Base-by-base conservation (phyloP, 1,140 invertebrate species). In the Mesaphorura yosii region DNA sequence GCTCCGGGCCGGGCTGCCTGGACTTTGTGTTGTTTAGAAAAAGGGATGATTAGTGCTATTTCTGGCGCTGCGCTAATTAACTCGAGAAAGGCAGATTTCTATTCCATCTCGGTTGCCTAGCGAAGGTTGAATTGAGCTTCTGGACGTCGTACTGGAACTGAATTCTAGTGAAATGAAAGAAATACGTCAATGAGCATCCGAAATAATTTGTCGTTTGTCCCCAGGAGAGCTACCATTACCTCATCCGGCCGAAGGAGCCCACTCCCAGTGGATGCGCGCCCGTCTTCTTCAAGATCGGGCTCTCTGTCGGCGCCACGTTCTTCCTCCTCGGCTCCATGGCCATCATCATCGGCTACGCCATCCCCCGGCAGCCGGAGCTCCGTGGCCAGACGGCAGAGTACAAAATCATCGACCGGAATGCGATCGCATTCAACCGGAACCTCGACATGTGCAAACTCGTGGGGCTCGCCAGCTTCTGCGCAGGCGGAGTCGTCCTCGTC, bases 391-490 rank as follows among this genome's bases (percentile, higher is more conserved):
- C 69, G 17, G 67, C 69, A 23, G 67, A 73, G 48, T 63, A 73
- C 23, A 71, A 70, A 34, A 68, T 75, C 39, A 62, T 76, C 14
- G 74, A 76, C 65, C 64, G 67, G 15, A 63, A 59, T 39, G 73
- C 73, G 6, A 64, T 71, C 23, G 52, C 63, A 15, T 76, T 72
- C 64, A 77, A 76, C 66, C 64, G 67, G n/a, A 70, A 70, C 25
- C 63, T 77, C 41, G 74, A 76, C 58, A 62, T 69, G 47, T 72
- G 71, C 59, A 76, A 75, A 57, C 63, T 76, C 4, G 66, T 73
- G 31, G 75, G 75, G 1, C 63, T 76, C 19, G 67, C 70, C 2
- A 56, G 73, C 6, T 76, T 77, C 64, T 75, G 73, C 60, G 57
- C 69, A 14, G 75, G 75, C n/a, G 74, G 74, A 7, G 59, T 72